Percentiles rank a stretch among this genome's conserved stretches.
phyloP scores from a whole-genome alignment of 2,113 vertebrate genomes.

The Prunella himalayana region DNA sequence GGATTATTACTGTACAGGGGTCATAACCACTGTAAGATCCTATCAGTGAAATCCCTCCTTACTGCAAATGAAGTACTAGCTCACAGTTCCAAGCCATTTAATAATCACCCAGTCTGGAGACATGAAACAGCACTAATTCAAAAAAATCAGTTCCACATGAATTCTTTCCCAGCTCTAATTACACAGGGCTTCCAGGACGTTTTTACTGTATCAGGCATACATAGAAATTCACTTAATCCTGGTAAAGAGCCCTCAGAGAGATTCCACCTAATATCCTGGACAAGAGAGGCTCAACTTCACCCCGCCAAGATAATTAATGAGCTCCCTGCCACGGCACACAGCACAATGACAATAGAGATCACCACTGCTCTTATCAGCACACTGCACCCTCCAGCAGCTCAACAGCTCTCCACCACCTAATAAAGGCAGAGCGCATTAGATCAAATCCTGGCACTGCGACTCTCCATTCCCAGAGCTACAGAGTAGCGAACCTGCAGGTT shows the following conservation, averaged over 20 bases:
- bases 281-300: slow-evolving; percentile 34
- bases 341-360: slow-evolving; percentile 43
- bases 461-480: neutral
- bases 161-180: neutral
- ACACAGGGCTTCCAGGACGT: neutral
- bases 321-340: slow-evolving; percentile 34
- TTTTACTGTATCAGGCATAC: neutral
- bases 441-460: slow-evolving; percentile 42
- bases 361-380: slow-evolving; percentile 78
- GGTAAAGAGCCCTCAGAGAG: slow-evolving; percentile 1
- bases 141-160: neutral
- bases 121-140: neutral
- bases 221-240: slow-evolving; percentile 3
- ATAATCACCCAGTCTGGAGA: neutral
- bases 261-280: neutral
- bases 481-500: neutral
- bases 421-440: slow-evolving; percentile 72
- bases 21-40: neutral
- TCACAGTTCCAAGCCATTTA: neutral
- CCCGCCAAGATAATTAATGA: slow-evolving; percentile 75
- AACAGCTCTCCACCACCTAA: slow-evolving; percentile 58
- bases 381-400: slow-evolving; percentile 68
- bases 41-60: neutral
- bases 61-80: neutral
- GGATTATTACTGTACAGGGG: neutral